A percentile compares a stretch with the other conserved stretches of the same genome.
Conservation (phyloP, 1,140 invertebrate species). For the Neoseiulus cucumeris region DNA sequence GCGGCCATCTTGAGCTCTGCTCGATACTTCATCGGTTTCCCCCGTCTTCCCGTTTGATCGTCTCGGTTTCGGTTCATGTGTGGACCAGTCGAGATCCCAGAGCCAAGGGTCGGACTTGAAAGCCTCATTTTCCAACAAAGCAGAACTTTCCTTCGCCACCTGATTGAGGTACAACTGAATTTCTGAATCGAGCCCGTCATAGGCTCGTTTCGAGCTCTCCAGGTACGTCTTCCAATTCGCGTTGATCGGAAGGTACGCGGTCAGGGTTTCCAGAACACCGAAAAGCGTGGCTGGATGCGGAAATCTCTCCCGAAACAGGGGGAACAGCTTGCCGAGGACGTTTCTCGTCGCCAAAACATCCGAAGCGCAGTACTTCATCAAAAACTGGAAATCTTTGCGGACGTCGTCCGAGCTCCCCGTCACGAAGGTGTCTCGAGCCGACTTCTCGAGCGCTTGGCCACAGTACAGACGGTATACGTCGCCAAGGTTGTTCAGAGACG, state of each 20-base stretch:
- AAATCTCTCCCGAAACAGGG: slow-evolving; percentile 62
- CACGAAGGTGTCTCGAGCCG: slow-evolving; percentile 60
- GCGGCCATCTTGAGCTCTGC: background rate
- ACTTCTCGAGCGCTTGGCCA: slow-evolving; percentile 41
- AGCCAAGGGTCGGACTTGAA: slow-evolving; percentile 80
- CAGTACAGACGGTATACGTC: slow-evolving; percentile 57
- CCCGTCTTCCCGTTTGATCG: background rate
- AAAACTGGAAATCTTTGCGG: slow-evolving; percentile 47
- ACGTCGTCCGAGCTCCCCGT: slow-evolving; percentile 58
- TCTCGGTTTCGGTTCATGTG: slow-evolving; percentile 38
- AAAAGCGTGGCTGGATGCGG: slow-evolving; percentile 86
- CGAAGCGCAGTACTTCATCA: slow-evolving; percentile 75
- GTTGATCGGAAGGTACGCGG: slow-evolving; percentile 75
- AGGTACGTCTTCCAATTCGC: slow-evolving; percentile 74
- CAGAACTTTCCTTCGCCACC: slow-evolving; percentile 63
- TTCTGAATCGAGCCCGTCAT: slow-evolving; percentile 62
- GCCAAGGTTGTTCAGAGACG: slow-evolving; percentile 69
- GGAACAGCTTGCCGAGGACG: slow-evolving; percentile 52
- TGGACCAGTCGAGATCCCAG: slow-evolving; percentile 86
- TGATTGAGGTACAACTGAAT: slow-evolving; percentile 51
- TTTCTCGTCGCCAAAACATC: slow-evolving; percentile 72
- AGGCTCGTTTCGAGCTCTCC: slow-evolving; percentile 53
- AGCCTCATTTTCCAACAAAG: slow-evolving; percentile 45
- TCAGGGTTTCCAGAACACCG: slow-evolving; percentile 84
- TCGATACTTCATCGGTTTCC: background rate